phyloP scores from a whole-genome alignment of 2,888 invertebrate genomes.

The Rhagonycha lutea region DNA sequence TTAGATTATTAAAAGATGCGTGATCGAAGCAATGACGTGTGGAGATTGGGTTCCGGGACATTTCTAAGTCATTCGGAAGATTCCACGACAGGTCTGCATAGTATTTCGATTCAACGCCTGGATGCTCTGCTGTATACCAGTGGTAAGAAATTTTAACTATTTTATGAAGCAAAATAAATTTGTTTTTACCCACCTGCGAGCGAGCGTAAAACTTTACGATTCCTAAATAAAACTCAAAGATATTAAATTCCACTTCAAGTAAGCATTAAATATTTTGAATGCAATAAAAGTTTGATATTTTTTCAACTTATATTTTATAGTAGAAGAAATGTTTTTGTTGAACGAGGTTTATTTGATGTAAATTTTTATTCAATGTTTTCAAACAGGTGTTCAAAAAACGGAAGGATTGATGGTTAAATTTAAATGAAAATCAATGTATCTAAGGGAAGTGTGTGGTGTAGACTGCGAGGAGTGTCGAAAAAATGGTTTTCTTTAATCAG shows the following conservation, averaged over 20 bases:
- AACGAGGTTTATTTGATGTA: background rate
- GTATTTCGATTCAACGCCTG: constrained; percentile 47
- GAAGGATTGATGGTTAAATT: no score
- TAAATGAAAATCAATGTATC: no score
- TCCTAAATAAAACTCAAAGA: background rate
- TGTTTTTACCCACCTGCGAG: background rate
- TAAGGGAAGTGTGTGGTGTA: no score
- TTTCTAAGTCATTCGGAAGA: constrained; percentile 49
- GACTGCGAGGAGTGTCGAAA: no score
- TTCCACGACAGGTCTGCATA: constrained; percentile 47
- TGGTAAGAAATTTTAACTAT: constrained; percentile 36
- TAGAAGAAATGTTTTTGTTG: background rate
- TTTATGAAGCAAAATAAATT: background rate
- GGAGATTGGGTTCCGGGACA: constrained; percentile 48
- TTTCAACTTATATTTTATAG: background rate
- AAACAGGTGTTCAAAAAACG: no score
- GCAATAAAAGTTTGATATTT: background rate
- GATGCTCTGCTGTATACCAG: constrained; percentile 47
- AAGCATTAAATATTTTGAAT: background rate
- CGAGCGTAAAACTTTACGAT: background rate
- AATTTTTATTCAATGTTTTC: background rate
- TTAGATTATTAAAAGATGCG: constrained; percentile 39
- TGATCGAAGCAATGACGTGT: constrained; percentile 46
- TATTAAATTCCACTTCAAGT: background rate
- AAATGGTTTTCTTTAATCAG: no score